Evolutionary conservation across 2,888 invertebrate genomes (phyloP).

Genomic region (Drosophila paranaensis): DNA sequence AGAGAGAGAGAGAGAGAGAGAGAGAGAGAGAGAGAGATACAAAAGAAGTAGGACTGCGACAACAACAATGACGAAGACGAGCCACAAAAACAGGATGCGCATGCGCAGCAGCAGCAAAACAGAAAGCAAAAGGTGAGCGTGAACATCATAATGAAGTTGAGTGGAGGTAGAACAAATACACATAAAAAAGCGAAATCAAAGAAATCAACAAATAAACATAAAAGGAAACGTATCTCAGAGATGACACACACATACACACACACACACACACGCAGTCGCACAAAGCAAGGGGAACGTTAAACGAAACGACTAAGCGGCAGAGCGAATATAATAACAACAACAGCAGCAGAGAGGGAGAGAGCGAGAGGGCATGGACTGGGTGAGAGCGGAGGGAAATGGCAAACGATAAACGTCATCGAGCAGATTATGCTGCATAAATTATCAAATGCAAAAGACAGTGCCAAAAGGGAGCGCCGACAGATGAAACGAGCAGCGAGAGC

Average conservation of each 20-base stretch:
- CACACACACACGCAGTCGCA: conserved; percentile 25
- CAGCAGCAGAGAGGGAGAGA: background rate
- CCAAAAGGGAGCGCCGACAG: conserved; percentile 67
- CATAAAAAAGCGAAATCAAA: conserved; percentile 72
- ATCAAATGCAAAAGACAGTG: conserved; percentile 71
- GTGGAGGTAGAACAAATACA: conserved; percentile 48
- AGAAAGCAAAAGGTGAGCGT: conserved; percentile 63
- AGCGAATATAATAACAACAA: conserved; percentile 16
- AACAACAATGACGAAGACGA: conserved; percentile 44
- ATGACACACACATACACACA: conserved; percentile 48
- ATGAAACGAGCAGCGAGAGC: conserved; percentile 7
- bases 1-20: conserved; percentile 13
- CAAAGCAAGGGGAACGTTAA: conserved; percentile 41
- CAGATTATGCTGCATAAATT: conserved; percentile 77
- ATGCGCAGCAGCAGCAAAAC: conserved; percentile 67
- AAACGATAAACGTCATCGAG: conserved; percentile 75
- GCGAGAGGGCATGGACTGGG: background rate
- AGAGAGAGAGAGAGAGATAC: conserved; percentile 9
- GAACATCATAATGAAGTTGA: conserved; percentile 66
- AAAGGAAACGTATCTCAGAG: conserved; percentile 68
- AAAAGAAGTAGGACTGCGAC: conserved; percentile 60
- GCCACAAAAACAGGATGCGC: conserved; percentile 71
- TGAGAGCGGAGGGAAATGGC: conserved; percentile 50
- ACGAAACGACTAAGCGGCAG: conserved; percentile 9
- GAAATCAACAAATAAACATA: conserved; percentile 76